Conservation (phyloP, 2,888 invertebrate genomes). For the Tipula vernalis region DNA sequence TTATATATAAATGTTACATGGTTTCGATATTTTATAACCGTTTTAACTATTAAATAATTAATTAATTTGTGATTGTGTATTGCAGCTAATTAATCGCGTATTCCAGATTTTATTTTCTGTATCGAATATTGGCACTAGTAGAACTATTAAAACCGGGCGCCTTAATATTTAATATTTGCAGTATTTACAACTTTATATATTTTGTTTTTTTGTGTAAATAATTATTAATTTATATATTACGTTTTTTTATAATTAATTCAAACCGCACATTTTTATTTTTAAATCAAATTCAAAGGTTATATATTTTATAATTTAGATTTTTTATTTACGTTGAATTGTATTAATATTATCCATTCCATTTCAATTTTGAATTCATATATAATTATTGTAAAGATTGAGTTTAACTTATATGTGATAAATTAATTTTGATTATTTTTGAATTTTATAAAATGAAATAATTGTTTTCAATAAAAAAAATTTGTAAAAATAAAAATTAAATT, state of each 20-base stretch:
- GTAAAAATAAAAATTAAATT: background rate
- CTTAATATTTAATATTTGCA: background rate
- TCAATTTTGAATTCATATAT: background rate
- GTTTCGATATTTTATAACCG: background rate
- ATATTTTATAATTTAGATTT: background rate
- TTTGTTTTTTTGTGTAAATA: background rate
- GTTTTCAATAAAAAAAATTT: slow-evolving; percentile 14
- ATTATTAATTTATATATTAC: background rate
- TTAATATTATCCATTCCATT: background rate
- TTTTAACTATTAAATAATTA: background rate
- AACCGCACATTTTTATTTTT: background rate
- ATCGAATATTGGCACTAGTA: background rate
- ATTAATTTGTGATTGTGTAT: background rate
- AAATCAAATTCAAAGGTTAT: background rate
- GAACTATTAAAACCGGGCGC: background rate
- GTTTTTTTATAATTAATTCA: background rate
- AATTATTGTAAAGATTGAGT: background rate
- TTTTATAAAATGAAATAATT: slow-evolving; percentile 18
- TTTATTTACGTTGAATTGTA: background rate
- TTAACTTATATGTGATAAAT: slow-evolving; percentile 7
- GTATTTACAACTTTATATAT: background rate
- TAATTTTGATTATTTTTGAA: slow-evolving; percentile 10
- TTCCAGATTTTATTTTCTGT: background rate
- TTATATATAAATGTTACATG: background rate
- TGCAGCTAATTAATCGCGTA: background rate